Percentiles rank a stretch among this genome's conserved stretches.
phyloP scores from a whole-genome alignment of 1,140 invertebrate species.

The Matsumurasca onukii region DNA sequence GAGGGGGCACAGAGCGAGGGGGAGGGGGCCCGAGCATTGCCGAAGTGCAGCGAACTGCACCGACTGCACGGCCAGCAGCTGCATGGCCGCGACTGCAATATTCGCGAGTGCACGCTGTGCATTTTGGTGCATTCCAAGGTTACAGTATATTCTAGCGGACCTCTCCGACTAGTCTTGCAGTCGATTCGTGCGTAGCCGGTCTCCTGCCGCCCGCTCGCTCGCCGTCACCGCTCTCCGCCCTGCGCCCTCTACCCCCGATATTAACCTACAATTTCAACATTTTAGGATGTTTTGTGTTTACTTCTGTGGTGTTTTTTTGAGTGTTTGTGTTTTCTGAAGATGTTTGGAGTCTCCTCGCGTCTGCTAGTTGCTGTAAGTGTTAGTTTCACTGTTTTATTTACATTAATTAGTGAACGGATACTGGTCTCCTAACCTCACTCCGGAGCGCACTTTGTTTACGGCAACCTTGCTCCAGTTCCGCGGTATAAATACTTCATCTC shows the following conservation, averaged over 20 bases:
- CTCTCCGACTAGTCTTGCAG: too few species aligned
- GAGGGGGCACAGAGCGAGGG: conserved; percentile 22
- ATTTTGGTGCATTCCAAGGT: conserved; percentile 33
- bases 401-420: background rate
- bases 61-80: conserved; percentile 33
- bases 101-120: conserved; percentile 30
- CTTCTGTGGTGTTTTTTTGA: conserved; percentile 47
- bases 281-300: conserved; percentile 10
- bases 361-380: background rate
- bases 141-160: conserved; percentile 16
- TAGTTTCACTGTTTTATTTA: background rate
- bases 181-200: too few species aligned
- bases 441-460: conserved; percentile 4
- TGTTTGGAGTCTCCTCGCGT: background rate
- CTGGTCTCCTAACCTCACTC: background rate
- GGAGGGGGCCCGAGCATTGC: conserved; percentile 30
- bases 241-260: conserved; percentile 4
- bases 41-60: conserved; percentile 25
- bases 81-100: conserved; percentile 30
- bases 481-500: conserved; percentile 20
- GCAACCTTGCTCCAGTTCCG: conserved; percentile 13
- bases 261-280: conserved; percentile 10
- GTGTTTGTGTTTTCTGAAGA: conserved; percentile 23
- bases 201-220: conserved; percentile 25
- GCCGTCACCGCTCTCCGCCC: conserved; percentile 44